Conservation (phyloP, 2,888 invertebrate genomes). For the Didymodactylos carnosus region DNA sequence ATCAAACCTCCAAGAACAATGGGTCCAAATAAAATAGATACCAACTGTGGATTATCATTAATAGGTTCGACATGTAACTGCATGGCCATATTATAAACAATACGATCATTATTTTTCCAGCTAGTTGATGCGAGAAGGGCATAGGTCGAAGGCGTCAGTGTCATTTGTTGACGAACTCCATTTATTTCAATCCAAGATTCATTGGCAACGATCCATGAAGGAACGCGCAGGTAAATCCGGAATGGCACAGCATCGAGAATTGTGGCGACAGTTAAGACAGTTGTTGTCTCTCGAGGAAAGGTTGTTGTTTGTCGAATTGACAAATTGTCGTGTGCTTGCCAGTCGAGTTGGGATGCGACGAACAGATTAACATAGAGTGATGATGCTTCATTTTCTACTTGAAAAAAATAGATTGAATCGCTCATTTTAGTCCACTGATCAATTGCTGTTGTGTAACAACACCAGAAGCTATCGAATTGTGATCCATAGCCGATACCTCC, state of each 20-base stretch:
- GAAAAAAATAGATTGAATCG: background rate
- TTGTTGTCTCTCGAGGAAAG: background rate
- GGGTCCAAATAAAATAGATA: background rate
- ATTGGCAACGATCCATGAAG: background rate
- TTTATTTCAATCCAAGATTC: background rate
- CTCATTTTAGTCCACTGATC: background rate
- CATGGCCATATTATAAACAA: background rate
- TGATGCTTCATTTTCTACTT: no score
- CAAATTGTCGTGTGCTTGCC: background rate
- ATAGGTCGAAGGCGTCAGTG: background rate
- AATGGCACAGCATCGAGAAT: background rate
- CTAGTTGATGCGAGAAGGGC: background rate
- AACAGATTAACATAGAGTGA: background rate
- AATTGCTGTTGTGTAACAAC: background rate
- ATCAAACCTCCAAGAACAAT: background rate
- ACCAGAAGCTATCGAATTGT: background rate
- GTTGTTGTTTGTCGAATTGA: background rate
- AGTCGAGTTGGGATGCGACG: background rate
- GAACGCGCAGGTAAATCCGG: background rate
- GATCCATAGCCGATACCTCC: background rate
- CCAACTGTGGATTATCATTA: background rate
- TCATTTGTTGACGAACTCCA: background rate
- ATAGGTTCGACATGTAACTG: background rate
- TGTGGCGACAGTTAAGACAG: background rate
- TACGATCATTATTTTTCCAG: background rate